phyloP scores from a whole-genome alignment of 2,797 vertebrate genomes.

The Lepidocolaptes lacrymiger region DNA sequence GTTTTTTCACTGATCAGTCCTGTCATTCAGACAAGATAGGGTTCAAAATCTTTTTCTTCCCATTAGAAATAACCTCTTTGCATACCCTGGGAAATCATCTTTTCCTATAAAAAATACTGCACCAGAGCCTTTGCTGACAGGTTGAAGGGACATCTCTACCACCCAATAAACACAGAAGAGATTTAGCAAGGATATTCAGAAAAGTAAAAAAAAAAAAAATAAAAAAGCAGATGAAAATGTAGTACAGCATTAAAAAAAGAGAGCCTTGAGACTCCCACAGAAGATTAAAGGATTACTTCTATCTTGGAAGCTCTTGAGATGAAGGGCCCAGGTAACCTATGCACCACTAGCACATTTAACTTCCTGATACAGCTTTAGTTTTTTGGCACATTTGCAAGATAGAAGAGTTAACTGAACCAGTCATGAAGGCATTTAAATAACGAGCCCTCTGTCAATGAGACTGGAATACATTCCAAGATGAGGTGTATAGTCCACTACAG shows the following conservation, averaged over 20 bases:
- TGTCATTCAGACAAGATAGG: neutral
- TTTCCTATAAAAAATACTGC: neutral
- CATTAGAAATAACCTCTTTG: neutral
- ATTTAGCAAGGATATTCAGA: constrained; percentile 35
- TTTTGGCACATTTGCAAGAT: neutral
- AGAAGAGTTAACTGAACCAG: neutral
- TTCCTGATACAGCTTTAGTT: neutral
- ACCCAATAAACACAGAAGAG: constrained; percentile 36
- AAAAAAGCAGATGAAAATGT: neutral
- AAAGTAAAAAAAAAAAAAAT: neutral
- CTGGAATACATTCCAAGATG: constrained; percentile 8
- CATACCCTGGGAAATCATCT: neutral
- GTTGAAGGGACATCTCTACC: constrained; percentile 1
- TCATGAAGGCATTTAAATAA: constrained; percentile 19
- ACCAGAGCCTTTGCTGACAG: constrained; percentile 37
- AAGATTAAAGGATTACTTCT: constrained; percentile 63
- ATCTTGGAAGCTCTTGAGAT: constrained; percentile 32
- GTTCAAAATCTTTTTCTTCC: neutral
- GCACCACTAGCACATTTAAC: constrained; percentile 5
- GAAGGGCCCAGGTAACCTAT: constrained; percentile 11
- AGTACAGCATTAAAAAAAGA: constrained; percentile 25
- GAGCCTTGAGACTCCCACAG: neutral
- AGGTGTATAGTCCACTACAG: neutral
- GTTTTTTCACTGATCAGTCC: neutral
- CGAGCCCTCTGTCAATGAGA: neutral